Evolutionary conservation across 2,113 vertebrate genomes (phyloP), one percentile per base, ranked within the genome.

Genomic region (Lepisosteus osseus): DNA sequence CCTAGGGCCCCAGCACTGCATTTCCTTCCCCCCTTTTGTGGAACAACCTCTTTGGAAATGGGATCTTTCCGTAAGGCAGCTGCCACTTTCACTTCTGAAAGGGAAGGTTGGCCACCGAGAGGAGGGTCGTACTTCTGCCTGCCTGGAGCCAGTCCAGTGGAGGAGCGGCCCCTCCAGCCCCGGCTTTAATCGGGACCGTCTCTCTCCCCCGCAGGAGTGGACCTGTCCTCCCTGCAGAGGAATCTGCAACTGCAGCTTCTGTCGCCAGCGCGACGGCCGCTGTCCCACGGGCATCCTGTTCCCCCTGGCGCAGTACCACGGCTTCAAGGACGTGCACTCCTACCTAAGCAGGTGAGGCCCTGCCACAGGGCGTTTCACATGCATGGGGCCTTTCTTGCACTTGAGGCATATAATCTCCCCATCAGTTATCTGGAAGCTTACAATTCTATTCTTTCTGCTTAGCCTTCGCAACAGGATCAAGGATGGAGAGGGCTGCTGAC

Each of bases 161-260:
- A 29, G 29, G 29, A 29, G 29, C 1, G 1, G 29, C 29, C 29
- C 29, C 29, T 29, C 29, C 29, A 29, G 29, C 29, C 29, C 29
- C 29, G 29, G 29, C 29, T 29, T 29, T 29, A 29, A 29, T 29
- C 17, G 29, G 47, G n/a, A 42, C 0, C 3, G 9, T 59, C 13
- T 54, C 42, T 67, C 29, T 3, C 0, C 54, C 17, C 54, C 17
- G 3, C 72, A 93, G 92, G 76, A 79, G 11, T 93, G 92, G 92
- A 76, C 17, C 40, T 93, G 92, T 9, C 92, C 92, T 6, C 86
- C 90, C 3, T 93, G 92, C 69, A 83, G 91, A 67, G 87, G 84
- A 0, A 93, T 93, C 72, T 93, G 92, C 73, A 92, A 93, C 84
- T 93, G 92, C 75, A 92, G 92, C 75, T 90, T 92, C 77, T 93